A percentile compares a stretch with the other conserved stretches of the same genome.
Evolutionary conservation across 2,888 invertebrate genomes (phyloP).

Genomic region (Tipula helvola): DNA sequence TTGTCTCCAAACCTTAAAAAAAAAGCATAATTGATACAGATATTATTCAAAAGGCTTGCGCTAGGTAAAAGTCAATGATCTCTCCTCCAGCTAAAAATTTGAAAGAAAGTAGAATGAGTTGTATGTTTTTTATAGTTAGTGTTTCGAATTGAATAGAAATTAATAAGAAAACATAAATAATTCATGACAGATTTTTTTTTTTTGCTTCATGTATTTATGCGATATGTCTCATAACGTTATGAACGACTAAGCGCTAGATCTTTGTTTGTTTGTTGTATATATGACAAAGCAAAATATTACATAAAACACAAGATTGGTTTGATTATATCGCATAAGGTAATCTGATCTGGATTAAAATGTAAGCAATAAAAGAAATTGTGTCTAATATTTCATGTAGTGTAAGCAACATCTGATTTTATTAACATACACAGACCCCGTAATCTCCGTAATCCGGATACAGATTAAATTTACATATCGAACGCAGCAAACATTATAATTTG

Average conservation of each 20-base stretch:
- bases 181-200: not conserved
- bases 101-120: not conserved
- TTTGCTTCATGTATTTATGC: not conserved
- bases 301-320: not conserved
- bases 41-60: not conserved
- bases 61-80: not conserved
- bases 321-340: not conserved
- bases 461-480: not conserved
- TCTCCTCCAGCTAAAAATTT: not conserved
- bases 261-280: not conserved
- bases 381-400: not conserved
- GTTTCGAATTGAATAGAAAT: not conserved
- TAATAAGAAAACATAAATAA: not conserved
- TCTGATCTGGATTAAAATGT: not conserved
- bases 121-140: not conserved
- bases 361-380: not conserved
- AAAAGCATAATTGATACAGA: not conserved
- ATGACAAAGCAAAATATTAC: not conserved
- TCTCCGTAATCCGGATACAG: not conserved
- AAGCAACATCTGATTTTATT: not conserved
- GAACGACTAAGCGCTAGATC: not conserved
- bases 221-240: not conserved
- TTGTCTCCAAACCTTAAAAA: not conserved
- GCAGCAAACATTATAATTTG: not conserved
- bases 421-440: not conserved